phyloP scores from a whole-genome alignment of 2,113 vertebrate species.

The Oryzias woworae region DNA sequence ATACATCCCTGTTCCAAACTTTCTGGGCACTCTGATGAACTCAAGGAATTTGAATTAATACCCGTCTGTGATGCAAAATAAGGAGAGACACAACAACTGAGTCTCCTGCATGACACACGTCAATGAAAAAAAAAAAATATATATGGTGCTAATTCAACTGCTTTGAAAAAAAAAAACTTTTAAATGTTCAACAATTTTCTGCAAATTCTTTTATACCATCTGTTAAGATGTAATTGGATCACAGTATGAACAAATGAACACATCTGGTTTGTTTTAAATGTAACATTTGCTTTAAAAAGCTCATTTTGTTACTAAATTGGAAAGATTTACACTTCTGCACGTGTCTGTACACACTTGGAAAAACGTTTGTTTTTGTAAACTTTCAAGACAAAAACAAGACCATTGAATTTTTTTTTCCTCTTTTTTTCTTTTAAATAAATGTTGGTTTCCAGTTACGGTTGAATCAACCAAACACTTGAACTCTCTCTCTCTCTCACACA shows the following conservation, averaged over 20 bases:
- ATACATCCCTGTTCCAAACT: slow-evolving; percentile 49
- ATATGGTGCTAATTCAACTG: slow-evolving; percentile 38
- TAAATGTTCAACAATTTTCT: too few relatives aligned
- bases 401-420: slow-evolving; percentile 55
- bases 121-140: slow-evolving; percentile 3
- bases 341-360: too few relatives aligned
- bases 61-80: slow-evolving; percentile 28
- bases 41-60: slow-evolving; percentile 46
- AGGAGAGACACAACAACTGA: slow-evolving; percentile 10
- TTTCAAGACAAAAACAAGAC: slow-evolving; percentile 52
- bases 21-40: slow-evolving; percentile 19
- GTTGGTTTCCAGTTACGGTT: slow-evolving; percentile 74
- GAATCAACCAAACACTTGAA: slow-evolving; percentile 50
- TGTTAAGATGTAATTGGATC: too few relatives aligned
- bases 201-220: too few relatives aligned
- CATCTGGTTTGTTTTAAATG: too few relatives aligned
- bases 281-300: too few relatives aligned
- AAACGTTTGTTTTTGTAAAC: too few relatives aligned
- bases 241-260: too few relatives aligned
- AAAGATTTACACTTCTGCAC: too few relatives aligned
- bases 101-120: slow-evolving; percentile 17
- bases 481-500: slow-evolving; percentile 43
- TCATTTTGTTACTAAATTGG: too few relatives aligned
- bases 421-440: slow-evolving; percentile 67
- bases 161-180: too few relatives aligned